Conservation (phyloP, 2,797 vertebrate genomes). For the Florisuga fusca region DNA sequence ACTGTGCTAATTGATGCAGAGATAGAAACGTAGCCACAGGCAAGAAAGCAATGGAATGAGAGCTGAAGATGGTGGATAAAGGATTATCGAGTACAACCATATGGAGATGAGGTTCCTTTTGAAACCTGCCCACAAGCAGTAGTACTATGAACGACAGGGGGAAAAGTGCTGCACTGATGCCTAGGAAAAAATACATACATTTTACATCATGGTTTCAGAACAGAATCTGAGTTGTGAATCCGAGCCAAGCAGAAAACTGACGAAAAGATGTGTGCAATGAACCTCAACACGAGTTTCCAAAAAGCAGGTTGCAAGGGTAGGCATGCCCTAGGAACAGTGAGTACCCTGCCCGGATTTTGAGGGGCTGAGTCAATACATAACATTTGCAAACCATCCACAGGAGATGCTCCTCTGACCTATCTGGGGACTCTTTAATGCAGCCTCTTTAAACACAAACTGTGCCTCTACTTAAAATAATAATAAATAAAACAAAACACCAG, state of each 20-base stretch:
- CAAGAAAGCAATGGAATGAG: slow-evolving; percentile 88
- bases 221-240: neutral
- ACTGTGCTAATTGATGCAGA: slow-evolving; percentile 99
- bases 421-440: neutral
- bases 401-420: neutral
- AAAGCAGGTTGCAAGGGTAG: neutral
- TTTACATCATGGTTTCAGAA: slow-evolving; percentile 37
- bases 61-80: slow-evolving; percentile 89
- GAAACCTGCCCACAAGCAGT: slow-evolving; percentile 85
- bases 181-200: neutral
- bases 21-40: slow-evolving; percentile 97
- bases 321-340: neutral
- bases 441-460: too few relatives aligned
- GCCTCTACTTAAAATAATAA: neutral
- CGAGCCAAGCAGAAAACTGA: slow-evolving; percentile 30
- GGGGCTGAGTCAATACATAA: neutral
- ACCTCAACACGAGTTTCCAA: neutral
- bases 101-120: slow-evolving; percentile 93
- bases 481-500: neutral
- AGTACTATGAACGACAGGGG: slow-evolving; percentile 63
- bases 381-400: slow-evolving; percentile 9
- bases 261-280: neutral
- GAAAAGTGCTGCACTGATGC: slow-evolving; percentile 61
- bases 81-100: slow-evolving; percentile 91
- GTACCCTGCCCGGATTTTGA: neutral